phyloP scores from a whole-genome alignment of 2,888 invertebrate species.

The Ischnus inquisitorius region DNA sequence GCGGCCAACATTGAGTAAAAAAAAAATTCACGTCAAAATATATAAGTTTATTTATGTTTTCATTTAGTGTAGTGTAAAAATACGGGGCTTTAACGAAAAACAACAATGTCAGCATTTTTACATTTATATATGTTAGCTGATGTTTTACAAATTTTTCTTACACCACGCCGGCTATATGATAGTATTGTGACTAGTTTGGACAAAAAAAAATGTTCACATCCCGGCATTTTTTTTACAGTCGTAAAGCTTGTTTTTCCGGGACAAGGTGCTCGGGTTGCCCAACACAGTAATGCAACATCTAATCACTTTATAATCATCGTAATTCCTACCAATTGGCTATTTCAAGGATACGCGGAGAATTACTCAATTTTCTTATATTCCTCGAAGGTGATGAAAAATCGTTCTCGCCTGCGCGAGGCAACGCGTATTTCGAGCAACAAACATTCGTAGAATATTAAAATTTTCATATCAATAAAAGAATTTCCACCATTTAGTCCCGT shows the following conservation, averaged over 20 bases:
- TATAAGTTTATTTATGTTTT: no score
- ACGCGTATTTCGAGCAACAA: neutral
- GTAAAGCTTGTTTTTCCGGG: constrained; percentile 21
- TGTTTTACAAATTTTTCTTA: neutral
- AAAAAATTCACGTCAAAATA: no score
- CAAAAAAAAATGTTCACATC: neutral
- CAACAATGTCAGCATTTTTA: no score
- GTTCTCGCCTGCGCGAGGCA: neutral
- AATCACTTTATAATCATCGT: constrained; percentile 51
- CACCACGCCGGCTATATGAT: neutral
- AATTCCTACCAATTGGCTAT: constrained; percentile 37
- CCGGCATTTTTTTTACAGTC: constrained; percentile 3
- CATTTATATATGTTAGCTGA: neutral
- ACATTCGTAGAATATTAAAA: neutral
- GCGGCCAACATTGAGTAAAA: no score
- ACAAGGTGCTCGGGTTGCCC: constrained; percentile 48
- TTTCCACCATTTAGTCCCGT: neutral
- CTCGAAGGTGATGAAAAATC: neutral
- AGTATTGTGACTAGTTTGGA: neutral
- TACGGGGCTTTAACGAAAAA: no score
- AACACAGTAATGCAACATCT: constrained; percentile 42
- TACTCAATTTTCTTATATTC: constrained; percentile 8
- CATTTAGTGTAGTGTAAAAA: no score
- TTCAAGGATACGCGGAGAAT: constrained; percentile 6
- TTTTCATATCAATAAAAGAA: neutral